A percentile compares a stretch with the other conserved stretches of the same genome.
These are phyloP conservation scores for Pogoniulus pusillus DNA, from an alignment of 2,797 vertebrate genomes.

Conservation along the genomic window DNA sequence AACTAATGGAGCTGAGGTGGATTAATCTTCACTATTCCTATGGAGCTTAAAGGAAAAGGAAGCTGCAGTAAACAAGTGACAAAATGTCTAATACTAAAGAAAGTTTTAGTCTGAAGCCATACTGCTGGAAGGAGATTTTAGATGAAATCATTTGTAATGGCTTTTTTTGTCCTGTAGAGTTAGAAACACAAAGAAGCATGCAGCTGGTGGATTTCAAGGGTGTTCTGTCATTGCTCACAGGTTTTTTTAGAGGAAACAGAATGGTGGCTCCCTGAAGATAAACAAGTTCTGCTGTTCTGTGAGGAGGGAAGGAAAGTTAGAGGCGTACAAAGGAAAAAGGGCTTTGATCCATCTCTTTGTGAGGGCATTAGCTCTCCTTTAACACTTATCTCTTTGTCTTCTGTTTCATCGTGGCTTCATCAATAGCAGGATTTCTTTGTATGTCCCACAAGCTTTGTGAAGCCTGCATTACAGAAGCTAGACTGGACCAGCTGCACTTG, in stretches of 20 bases:
- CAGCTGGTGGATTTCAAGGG: neutral
- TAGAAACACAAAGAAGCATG: neutral
- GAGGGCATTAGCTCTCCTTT: neutral
- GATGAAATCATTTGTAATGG: neutral
- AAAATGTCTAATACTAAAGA: neutral
- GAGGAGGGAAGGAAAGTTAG: neutral
- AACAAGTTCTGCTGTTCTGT: neutral
- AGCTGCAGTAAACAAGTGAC: neutral
- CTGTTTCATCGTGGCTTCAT: neutral
- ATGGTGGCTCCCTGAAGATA: neutral
- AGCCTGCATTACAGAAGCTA: neutral
- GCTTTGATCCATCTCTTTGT: neutral
- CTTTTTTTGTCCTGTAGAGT: neutral
- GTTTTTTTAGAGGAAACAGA: neutral
- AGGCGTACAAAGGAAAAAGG: neutral
- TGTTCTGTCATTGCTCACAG: neutral
- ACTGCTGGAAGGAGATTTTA: neutral
- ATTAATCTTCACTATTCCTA: neutral
- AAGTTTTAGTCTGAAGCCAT: neutral
- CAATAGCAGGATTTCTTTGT: neutral
- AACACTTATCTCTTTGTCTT: neutral
- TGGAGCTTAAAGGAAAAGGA: neutral
- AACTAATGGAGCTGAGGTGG: neutral
- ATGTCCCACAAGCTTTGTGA: neutral
- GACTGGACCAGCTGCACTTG: neutral